Conservation (phyloP, 64 coral and sea anemone species). For the Montipora efflorescens region DNA sequence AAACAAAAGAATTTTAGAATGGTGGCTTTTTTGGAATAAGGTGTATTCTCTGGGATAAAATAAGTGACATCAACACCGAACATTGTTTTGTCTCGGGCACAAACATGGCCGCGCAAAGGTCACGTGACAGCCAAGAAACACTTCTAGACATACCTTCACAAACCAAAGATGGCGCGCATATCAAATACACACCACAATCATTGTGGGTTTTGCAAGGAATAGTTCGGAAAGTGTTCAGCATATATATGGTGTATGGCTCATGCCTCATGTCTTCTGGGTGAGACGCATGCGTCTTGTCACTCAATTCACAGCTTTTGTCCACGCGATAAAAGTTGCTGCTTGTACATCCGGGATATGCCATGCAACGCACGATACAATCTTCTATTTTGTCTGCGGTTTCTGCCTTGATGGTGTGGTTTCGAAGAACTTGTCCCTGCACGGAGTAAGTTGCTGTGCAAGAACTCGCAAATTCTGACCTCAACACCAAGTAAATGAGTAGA, state of each 20-base stretch:
- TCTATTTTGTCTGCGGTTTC: not conserved
- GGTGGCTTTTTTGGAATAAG: no score
- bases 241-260: slow-evolving; percentile 1
- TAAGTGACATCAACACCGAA: no score
- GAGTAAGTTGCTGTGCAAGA: not conserved
- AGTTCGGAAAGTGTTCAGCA: not conserved
- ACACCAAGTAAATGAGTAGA: not conserved
- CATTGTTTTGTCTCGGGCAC: no score
- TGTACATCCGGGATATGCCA: not conserved
- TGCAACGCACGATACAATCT: not conserved
- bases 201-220: not conserved
- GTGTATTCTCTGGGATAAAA: no score
- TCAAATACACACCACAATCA: not conserved
- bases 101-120: no score
- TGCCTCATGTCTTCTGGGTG: slow-evolving; percentile 14
- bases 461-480: not conserved
- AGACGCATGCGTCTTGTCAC: not conserved
- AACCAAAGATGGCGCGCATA: not conserved
- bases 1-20: no score
- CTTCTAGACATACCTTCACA: not conserved
- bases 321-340: slow-evolving; percentile 11
- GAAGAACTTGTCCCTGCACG: not conserved
- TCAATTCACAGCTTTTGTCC: not conserved
- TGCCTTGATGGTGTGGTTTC: not conserved
- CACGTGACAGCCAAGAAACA: no score